Percentiles rank a stretch among this genome's conserved stretches.
Evolutionary conservation across 1,140 invertebrate species (phyloP).

Genomic region (Aphis gossypii): DNA sequence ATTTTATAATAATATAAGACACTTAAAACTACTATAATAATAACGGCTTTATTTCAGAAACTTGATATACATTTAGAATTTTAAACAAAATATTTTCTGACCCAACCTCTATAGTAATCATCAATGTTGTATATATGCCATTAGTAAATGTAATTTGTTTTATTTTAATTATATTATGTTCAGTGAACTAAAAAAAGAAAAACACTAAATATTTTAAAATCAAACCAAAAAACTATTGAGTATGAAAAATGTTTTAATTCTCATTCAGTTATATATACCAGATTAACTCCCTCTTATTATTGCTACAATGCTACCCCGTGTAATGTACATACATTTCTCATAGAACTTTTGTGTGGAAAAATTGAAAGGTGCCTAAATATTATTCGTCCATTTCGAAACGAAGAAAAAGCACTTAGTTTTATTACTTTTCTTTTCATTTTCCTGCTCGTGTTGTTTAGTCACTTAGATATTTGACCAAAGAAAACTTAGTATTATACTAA

Average conservation of each 20-base stretch:
- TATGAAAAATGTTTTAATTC: not conserved
- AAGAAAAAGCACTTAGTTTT: not conserved
- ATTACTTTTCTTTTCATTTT: constrained; percentile 29
- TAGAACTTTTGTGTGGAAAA: not conserved
- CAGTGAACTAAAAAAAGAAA: not conserved
- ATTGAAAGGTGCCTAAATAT: not conserved
- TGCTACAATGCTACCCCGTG: not conserved
- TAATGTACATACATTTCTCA: not conserved
- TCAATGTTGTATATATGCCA: not conserved
- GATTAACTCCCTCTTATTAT: not conserved
- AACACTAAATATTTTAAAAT: not conserved
- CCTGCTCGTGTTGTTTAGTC: not conserved
- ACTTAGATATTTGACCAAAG: not conserved
- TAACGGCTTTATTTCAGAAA: too few species aligned
- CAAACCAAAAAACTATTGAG: not conserved
- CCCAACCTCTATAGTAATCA: not conserved
- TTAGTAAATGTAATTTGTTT: not conserved
- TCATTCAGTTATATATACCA: not conserved
- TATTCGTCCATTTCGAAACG: not conserved
- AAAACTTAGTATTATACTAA: constrained; percentile 29
- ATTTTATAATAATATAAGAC: not conserved
- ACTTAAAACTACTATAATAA: not conserved
- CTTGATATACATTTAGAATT: too few species aligned
- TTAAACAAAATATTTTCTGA: too few species aligned
- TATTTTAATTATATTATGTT: not conserved